Conservation (phyloP, 2,888 invertebrate species). For the Cartodere bifasciata region DNA sequence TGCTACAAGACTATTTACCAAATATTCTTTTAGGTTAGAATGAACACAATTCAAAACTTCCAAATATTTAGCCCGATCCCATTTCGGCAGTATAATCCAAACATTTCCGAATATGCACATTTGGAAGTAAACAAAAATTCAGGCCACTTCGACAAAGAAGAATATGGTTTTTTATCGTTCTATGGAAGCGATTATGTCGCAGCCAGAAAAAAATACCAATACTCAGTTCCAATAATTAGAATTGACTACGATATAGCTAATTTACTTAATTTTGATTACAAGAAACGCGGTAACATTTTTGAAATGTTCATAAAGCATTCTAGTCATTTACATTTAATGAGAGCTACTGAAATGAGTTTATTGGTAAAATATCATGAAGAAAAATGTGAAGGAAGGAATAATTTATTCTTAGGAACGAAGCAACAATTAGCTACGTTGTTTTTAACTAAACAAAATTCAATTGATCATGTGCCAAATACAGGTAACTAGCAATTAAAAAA, state of each 20-base stretch:
- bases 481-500: too few species aligned
- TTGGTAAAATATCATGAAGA: slow-evolving; percentile 39
- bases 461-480: slow-evolving; percentile 8
- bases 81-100: slow-evolving; percentile 77
- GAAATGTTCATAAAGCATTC: slow-evolving; percentile 57
- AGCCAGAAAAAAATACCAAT: slow-evolving; percentile 50
- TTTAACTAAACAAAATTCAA: slow-evolving; percentile 27
- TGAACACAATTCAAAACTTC: slow-evolving; percentile 83
- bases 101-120: slow-evolving; percentile 35
- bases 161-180: slow-evolving; percentile 64
- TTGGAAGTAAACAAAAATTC: slow-evolving; percentile 58
- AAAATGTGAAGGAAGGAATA: slow-evolving; percentile 27
- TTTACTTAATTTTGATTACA: slow-evolving; percentile 35
- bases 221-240: slow-evolving; percentile 46
- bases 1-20: too few species aligned
- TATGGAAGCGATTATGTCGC: slow-evolving; percentile 70
- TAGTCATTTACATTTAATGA: slow-evolving; percentile 53
- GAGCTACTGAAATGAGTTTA: slow-evolving; percentile 71
- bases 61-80: slow-evolving; percentile 89
- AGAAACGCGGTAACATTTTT: slow-evolving; percentile 42
- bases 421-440: slow-evolving; percentile 46
- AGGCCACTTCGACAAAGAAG: slow-evolving; percentile 67
- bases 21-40: slow-evolving; percentile 62
- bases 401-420: slow-evolving; percentile 41
- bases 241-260: slow-evolving; percentile 50